phyloP scores from a whole-genome alignment of 2,888 invertebrate genomes.

The Kryphioiulus occultus region DNA sequence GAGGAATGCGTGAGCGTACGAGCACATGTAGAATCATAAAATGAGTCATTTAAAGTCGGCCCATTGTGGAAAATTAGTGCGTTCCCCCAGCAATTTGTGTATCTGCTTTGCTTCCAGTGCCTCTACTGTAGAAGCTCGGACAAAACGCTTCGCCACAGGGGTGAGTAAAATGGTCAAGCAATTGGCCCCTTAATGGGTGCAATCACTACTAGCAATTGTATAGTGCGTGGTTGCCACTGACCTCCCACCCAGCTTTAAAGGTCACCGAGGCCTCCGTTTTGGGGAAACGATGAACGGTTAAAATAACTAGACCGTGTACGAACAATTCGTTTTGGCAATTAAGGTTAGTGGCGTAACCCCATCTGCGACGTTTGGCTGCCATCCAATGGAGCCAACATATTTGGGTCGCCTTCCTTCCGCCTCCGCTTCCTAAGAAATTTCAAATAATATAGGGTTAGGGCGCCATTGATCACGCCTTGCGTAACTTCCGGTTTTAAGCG shows the following conservation, averaged over 20 bases:
- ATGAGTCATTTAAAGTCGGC: no score
- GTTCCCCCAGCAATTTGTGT: not conserved
- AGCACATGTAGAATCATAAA: no score
- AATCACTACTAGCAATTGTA: not conserved
- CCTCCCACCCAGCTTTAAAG: not conserved
- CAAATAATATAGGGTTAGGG: no score
- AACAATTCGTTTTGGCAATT: slow-evolving; percentile 2
- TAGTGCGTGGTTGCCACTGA: not conserved
- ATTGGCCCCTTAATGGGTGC: not conserved
- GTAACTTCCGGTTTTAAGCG: no score
- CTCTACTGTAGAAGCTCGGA: not conserved
- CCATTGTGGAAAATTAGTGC: no score
- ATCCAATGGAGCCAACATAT: not conserved
- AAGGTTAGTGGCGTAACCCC: slow-evolving; percentile 31
- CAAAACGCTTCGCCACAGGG: no score
- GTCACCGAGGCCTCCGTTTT: not conserved
- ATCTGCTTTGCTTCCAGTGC: not conserved
- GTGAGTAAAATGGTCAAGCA: not conserved
- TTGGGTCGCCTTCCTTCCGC: slow-evolving; percentile 19
- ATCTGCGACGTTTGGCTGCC: not conserved
- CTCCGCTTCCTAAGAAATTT: not conserved
- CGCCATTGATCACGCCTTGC: no score
- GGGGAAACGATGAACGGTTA: not conserved
- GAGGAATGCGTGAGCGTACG: no score
- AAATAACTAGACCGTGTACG: not conserved